Evolutionary conservation across 2,888 invertebrate genomes (phyloP).

Genomic region (Caenorhabditis sp.): DNA sequence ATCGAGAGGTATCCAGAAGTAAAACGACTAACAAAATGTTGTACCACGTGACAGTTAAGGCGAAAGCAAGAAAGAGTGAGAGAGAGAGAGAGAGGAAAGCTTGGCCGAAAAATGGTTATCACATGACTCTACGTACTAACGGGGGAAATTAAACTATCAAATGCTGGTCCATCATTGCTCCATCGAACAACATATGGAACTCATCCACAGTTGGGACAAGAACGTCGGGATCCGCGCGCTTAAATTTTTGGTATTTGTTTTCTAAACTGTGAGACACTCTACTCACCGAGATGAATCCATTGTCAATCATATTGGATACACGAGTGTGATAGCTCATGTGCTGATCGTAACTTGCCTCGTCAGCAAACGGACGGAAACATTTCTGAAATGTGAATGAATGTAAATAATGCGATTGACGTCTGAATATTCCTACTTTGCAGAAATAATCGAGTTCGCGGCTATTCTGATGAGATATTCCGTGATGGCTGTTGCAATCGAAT

Average conservation of each 20-base stretch:
- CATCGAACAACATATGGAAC: constrained; percentile 41
- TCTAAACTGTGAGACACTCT: too few relatives aligned
- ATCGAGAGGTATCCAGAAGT: too few relatives aligned
- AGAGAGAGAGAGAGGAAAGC: too few relatives aligned
- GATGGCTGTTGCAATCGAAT: constrained; percentile 74
- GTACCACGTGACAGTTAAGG: too few relatives aligned
- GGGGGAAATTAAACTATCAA: too few relatives aligned
- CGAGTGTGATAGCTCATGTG: constrained; percentile 76
- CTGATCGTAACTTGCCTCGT: constrained; percentile 60
- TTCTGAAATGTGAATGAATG: constrained; percentile 38
- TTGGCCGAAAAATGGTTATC: too few relatives aligned
- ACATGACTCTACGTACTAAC: too few relatives aligned
- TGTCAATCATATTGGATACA: constrained; percentile 65
- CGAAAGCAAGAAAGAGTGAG: too few relatives aligned
- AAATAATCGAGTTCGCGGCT: constrained; percentile 70
- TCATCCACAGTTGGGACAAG: constrained; percentile 49
- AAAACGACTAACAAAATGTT: too few relatives aligned
- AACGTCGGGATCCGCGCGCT: constrained; percentile 42
- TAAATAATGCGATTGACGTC: not conserved
- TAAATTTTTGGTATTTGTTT: not conserved
- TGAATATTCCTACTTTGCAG: constrained; percentile 69
- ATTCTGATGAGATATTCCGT: constrained; percentile 43
- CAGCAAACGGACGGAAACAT: constrained; percentile 49
- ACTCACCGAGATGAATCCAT: constrained; percentile 12
- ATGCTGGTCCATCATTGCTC: too few relatives aligned